Percentiles rank a stretch among this genome's conserved stretches.
These are phyloP conservation scores for Akabosia matsudoensis DNA, from an alignment of 1,140 invertebrate species.

Conservation along the genomic window DNA sequence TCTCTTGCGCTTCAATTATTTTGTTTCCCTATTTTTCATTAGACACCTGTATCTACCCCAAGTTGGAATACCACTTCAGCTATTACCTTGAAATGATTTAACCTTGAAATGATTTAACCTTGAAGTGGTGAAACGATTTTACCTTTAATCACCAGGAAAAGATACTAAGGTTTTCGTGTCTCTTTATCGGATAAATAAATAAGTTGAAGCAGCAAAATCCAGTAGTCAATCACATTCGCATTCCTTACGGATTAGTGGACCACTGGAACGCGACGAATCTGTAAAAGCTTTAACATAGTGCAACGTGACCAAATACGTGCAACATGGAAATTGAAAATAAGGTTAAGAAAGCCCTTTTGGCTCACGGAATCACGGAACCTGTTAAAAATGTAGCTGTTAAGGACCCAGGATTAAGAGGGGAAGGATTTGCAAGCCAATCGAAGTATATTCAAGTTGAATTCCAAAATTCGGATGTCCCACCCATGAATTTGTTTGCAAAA, in stretches of 20 bases:
- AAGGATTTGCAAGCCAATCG: neutral
- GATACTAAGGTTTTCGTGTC: neutral
- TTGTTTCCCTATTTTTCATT: no score
- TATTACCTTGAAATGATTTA: no score
- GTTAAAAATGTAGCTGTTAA: neutral
- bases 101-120: no score
- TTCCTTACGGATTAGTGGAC: neutral
- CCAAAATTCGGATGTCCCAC: neutral
- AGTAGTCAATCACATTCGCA: neutral
- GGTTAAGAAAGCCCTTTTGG: neutral
- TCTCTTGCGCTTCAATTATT: no score
- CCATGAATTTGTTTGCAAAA: constrained; percentile 17
- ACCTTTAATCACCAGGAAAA: no score
- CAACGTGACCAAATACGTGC: no score
- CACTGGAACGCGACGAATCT: neutral
- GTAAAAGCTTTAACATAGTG: neutral
- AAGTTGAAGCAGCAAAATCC: neutral
- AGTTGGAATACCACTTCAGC: no score
- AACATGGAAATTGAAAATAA: neutral
- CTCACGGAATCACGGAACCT: neutral
- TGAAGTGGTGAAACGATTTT: no score
- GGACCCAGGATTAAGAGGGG: neutral
- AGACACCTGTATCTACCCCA: no score
- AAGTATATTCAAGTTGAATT: neutral
- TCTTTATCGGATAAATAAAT: neutral